Conservation (phyloP, 2,888 invertebrate species). For the Capitulum mitella region DNA sequence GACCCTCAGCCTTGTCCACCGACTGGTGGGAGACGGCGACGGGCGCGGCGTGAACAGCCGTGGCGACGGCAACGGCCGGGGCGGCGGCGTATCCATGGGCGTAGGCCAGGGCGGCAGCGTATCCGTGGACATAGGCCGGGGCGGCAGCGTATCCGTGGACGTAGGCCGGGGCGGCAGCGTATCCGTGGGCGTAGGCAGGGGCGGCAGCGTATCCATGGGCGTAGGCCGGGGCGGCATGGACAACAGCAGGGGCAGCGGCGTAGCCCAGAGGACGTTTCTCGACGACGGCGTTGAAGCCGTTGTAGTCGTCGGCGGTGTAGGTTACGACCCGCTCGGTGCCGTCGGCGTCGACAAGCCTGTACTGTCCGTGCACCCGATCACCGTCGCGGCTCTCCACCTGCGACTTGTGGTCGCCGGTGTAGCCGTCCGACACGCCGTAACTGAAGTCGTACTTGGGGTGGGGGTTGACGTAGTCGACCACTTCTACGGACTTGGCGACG, state of each 20-base stretch:
- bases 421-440: conserved; percentile 25
- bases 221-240: not conserved
- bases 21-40: not conserved
- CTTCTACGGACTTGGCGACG: not conserved
- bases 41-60: not conserved
- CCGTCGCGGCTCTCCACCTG: conserved; percentile 28
- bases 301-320: conserved; percentile 34
- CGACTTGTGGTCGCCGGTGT: conserved; percentile 28
- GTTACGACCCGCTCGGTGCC: conserved; percentile 31
- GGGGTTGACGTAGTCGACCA: conserved; percentile 24
- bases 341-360: conserved; percentile 27
- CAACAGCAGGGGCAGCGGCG: conserved; percentile 25
- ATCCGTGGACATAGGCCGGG: not conserved
- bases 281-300: conserved; percentile 36
- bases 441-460: conserved; percentile 28
- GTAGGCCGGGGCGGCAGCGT: not conserved
- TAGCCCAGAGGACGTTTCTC: conserved; percentile 36
- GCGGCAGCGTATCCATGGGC: not conserved
- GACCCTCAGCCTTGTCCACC: not conserved
- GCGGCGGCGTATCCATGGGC: conserved; percentile 20
- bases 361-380: conserved; percentile 26
- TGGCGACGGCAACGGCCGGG: conserved; percentile 2
- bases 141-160: conserved; percentile 20
- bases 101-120: conserved; percentile 2
- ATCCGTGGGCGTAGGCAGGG: not conserved